Evolutionary conservation across 1,140 invertebrate species (phyloP), one percentile per base, ranked within the genome.

Genomic region (Drosophila ogumai): DNA sequence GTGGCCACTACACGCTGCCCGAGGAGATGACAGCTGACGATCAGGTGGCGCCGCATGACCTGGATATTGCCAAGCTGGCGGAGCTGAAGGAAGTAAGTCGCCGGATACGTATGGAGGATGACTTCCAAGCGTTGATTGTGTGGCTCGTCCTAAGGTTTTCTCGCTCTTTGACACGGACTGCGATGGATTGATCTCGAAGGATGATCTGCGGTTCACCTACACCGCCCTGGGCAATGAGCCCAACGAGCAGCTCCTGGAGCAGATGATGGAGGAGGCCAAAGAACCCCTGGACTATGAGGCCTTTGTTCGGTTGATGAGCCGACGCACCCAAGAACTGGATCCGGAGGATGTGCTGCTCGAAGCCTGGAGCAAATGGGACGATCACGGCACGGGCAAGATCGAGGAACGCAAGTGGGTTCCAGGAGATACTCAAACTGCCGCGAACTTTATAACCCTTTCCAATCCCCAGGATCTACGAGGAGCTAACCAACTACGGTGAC

Each of bases 301-400:
- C 4, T 95, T 95, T 76, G 94, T 95, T 1, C 93, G 94, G 46
- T 90, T 95, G 6, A 93, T 95, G 65, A 94, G 94, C n/a, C 93
- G 93, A 56, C 94, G 93, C 58, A 94, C 94, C 3, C 91, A 94
- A 31, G 94, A 95, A 71, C 81, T 95, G 43, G 95, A 95, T 86
- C 93, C 94, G 0, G 94, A 95, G 81, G 94, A 94, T 59, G 94
- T 94, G 7, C 82, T 95, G 10, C 82, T 94, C 0, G 93, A 93
- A 10, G 95, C 95, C 0, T 91, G 95, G 69, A 94, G 94, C 43
- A 94, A 94, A 22, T 95, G 95, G 95, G 95, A 95, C 69, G 92
- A 92, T 7, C 93, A 94, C 31, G 93, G 93, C 56, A 93, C 93
- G 7, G 95, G 95, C 73, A 93, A 93, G 25, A 95, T 95, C 38